Evolutionary conservation across 2,113 vertebrate genomes (phyloP), one percentile per base, ranked within the genome.

Genomic region (Nestor notabilis): DNA sequence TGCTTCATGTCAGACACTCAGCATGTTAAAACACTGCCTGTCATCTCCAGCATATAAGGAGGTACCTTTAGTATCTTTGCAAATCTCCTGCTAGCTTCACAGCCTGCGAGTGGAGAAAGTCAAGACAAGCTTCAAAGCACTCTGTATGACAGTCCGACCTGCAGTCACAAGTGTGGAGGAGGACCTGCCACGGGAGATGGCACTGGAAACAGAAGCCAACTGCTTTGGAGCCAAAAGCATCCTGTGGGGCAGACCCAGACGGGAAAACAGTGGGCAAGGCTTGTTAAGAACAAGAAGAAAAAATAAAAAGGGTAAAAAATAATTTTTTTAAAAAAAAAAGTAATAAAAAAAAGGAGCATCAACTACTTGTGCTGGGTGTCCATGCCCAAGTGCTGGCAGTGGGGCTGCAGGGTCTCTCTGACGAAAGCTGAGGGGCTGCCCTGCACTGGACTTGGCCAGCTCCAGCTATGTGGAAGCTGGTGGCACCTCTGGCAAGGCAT

Each of bases 401-500:
- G 17, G 50, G 24, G 63, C 46, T 60, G 50, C 52, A 49, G 41
- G 17, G 5, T 33, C 64, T 5, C 56, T 66, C 18, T 24, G 50
- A 58, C n/a, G 43, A 41, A 44, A 44, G 56, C 46, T 8, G 33
- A 23, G 24, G 28, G 9, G 2, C 55, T 63, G 41, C 27, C 13
- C 46, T 1, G 1, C 12, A 8, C 39, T 7, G 4, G 68, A 17
- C 43, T 9, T 2, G 16, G 43, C 13, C 1, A 1, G 29, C 46
- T 52, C 19, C 50, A 37, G 14, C 39, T 25, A 3, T 4, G 17
- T 9, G 35, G 17, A 21, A 23, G 27, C n/a, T 37, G 33, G 12
- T 4, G 5, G 7, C 3, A 4, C 52, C 25, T 50, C 2, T 1
- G 28, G 9, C 19, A 58, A 43, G 56, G 46, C 0, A 0, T 8